These are phyloP conservation scores for Ceratotherium simum DNA, from an alignment of 2,113 vertebrate species.

Conservation along the genomic window DNA sequence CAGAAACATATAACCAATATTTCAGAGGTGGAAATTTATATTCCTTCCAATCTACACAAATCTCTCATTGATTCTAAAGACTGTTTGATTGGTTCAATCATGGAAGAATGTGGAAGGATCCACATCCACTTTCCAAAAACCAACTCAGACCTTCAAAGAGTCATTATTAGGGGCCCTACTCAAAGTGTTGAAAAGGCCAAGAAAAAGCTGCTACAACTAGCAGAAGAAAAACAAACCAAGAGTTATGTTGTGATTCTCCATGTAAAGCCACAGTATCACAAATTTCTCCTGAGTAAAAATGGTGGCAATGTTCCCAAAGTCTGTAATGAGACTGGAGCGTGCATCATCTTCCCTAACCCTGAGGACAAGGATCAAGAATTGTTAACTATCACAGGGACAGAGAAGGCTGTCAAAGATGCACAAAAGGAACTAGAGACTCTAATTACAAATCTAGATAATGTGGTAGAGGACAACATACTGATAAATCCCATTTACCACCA, in stretches of 20 bases:
- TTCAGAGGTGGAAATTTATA: conserved; percentile 10
- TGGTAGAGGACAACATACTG: conserved; percentile 89
- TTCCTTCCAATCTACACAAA: conserved; percentile 26
- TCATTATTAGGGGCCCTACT: conserved; percentile 88
- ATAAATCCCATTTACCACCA: conserved; percentile 89
- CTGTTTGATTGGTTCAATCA: not conserved
- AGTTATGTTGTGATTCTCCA: conserved; percentile 88
- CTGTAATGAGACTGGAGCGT: conserved; percentile 87
- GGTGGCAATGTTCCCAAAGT: conserved; percentile 90
- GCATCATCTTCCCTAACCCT: conserved; percentile 88
- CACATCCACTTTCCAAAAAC: conserved; percentile 86
- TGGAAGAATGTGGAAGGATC: not conserved
- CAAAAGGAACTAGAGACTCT: conserved; percentile 89
- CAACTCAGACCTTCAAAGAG: conserved; percentile 88
- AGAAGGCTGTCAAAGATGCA: conserved; percentile 87
- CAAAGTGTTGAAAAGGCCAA: conserved; percentile 90
- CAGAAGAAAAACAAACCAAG: conserved; percentile 91
- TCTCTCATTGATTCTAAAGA: not conserved
- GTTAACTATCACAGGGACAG: conserved; percentile 90
- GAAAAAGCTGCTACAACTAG: conserved; percentile 89
- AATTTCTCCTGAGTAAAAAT: conserved; percentile 89
- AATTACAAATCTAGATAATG: conserved; percentile 90
- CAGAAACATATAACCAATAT: conserved; percentile 83
- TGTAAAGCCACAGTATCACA: conserved; percentile 91
- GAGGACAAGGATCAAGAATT: conserved; percentile 89